Evolutionary conservation across 2,888 invertebrate genomes (phyloP), one percentile per base, ranked within the genome.

Genomic region (Orthonevra nobilis): DNA sequence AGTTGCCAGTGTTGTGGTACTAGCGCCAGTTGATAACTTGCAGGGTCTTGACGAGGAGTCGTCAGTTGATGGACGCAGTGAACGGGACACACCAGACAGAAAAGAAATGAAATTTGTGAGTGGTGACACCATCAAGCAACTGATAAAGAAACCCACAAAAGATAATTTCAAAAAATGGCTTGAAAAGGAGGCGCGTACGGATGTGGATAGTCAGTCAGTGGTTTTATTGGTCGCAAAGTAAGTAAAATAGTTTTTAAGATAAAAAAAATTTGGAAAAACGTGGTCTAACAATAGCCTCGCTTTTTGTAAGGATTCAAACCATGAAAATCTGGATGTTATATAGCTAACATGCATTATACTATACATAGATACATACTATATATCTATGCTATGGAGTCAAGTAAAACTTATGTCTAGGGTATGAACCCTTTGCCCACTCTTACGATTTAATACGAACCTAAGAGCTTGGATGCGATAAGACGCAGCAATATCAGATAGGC

Each of bases 101-200:
- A 93, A 93, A 87, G 93, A 93, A 56, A 92, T 94, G 15, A 92
- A 92, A 85, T 94, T 94, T 85, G 88, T 94, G 44, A 93, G 93
- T 69, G 95, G 94, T 0, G 94, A 94, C 30, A 92, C 92, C 54
- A 90, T 96, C 68, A 95, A 95, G 86, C 91, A 92, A 83, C 89
- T 96, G 70, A 90, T 96, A 5, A 94, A 92, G 85, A 92, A 93
- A 83, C 96, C 96, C 10, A 92, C 93, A 0, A 90, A 90, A 82
- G 94, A 94, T 68, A 96, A 96, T 86, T 96, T 94, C 86, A 91
- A 92, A 82, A 93, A 91, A 85, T 96, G 96, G 94, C 89, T 96
- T 42, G 93, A 95, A 42, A 93, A 92, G 82, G 96, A 96, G 86
- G 92, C 93, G 81, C 92, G 91, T 70, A 94, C 94, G 1, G 91